Base-by-base conservation (phyloP, 2,888 invertebrate species). In the Melanotus villosus region DNA sequence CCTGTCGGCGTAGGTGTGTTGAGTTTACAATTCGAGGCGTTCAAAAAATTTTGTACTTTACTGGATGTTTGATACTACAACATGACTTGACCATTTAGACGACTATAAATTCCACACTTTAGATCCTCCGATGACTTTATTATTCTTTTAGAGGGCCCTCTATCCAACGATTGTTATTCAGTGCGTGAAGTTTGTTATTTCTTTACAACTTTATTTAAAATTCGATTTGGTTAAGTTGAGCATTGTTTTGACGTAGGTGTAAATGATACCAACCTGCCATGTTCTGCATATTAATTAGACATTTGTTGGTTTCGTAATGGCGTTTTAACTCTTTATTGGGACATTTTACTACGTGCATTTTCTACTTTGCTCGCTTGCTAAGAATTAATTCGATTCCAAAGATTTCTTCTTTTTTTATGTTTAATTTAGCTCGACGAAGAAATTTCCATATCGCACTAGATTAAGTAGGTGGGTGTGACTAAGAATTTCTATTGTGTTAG, bases 71-170 rank as follows among this genome's bases (percentile, higher is more conserved):
- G 70, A 74, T 74, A 73, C 72, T 34, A 64, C 66, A 70, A 76
- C 77, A 77, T 73, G 77, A 73, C 73, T 76, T 67, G 71, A 74
- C 75, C 77, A 76, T 77, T 77, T 76, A 73, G 75, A 71, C 41
- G 72, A 54, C 73, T 64, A 71, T 76, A 76, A 77, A 77, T 76
- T 77, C 73, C 72, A 74, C 74, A 74, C 71, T 77, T 77, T 76
- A 77, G 76, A 73, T 72, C 73, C 70, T 41, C 54, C 65, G 73
- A 77, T 77, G 77, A 75, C 76, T 77, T 77, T 77, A 77, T 77
- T 77, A 76, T 76, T 72, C 72, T 73, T 71, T 54, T 43, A 65
- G 41, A 59, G 58, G 64, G n/a, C 19, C 71, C 71, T 57, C 72
- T 70, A 71, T 71, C 72, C 38, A 58, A 41, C 69, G 66, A 45